A percentile compares a stretch with the other conserved stretches of the same genome.
Evolutionary conservation across 2,888 invertebrate species (phyloP).

Genomic region (Campoplex nolae): DNA sequence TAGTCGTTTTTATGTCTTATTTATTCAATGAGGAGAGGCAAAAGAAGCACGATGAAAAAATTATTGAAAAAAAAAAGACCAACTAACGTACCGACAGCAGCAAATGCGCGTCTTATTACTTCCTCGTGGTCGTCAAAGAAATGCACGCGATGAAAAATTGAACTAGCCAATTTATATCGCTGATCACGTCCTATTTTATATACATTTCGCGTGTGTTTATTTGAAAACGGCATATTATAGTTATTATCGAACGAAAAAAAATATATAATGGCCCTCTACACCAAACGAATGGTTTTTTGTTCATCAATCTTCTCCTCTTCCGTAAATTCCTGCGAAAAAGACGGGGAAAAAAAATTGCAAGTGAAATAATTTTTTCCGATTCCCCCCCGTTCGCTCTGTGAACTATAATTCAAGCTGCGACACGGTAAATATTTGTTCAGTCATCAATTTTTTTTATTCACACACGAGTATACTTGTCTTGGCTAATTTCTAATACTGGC

Average conservation of each 20-base stretch:
- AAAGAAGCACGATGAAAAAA: slow-evolving; percentile 11
- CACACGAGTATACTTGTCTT: no score
- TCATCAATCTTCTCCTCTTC: background rate
- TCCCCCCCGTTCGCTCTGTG: no score
- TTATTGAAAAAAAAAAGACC: background rate
- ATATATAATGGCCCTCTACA: slow-evolving; percentile 12
- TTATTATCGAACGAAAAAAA: background rate
- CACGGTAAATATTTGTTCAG: no score
- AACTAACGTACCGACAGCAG: background rate
- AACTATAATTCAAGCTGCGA: no score
- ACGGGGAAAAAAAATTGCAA: no score
- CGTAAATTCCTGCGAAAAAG: no score
- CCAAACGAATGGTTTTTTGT: background rate
- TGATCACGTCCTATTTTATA: background rate
- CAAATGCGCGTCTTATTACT: slow-evolving; percentile 33
- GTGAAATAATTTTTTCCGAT: no score
- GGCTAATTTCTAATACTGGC: no score
- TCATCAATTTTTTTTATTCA: no score
- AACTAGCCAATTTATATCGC: slow-evolving; percentile 33
- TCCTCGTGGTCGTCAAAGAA: slow-evolving; percentile 13
- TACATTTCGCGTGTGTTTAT: background rate
- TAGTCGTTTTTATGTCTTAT: background rate
- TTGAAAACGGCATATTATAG: background rate
- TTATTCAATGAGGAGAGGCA: slow-evolving; percentile 9
- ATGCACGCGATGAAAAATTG: background rate